phyloP scores from a whole-genome alignment of 2,888 invertebrate species.

The Chaitophorus viminalis region DNA sequence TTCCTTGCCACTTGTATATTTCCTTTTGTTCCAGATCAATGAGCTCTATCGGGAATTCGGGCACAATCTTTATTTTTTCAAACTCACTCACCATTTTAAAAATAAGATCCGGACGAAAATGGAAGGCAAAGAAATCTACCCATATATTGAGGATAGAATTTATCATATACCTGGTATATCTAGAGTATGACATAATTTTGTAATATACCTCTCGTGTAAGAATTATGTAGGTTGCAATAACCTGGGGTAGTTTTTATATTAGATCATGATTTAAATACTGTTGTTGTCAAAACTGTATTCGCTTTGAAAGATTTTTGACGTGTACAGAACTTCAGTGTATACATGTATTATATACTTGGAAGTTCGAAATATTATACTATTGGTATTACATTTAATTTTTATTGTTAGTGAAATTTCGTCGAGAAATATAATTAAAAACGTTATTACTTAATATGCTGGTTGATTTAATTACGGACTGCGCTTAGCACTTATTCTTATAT shows the following conservation, averaged over 20 bases:
- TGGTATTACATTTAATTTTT: background rate
- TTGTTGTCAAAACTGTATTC: background rate
- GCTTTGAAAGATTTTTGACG: background rate
- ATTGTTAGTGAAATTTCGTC: no score
- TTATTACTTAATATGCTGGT: no score
- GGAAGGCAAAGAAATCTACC: background rate
- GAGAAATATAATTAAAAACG: background rate
- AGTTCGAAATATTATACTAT: no score
- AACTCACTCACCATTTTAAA: conserved; percentile 29
- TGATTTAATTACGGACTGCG: background rate
- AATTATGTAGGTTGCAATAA: background rate
- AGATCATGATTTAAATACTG: background rate
- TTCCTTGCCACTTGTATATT: conserved; percentile 13
- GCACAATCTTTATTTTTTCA: conserved; percentile 24
- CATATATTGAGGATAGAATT: background rate
- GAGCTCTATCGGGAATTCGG: conserved; percentile 28
- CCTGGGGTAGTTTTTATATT: background rate
- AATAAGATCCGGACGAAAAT: background rate
- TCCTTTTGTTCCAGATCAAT: conserved; percentile 39
- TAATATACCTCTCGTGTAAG: background rate
- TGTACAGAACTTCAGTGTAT: no score
- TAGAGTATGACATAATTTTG: background rate
- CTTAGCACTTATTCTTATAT: background rate
- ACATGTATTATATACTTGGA: no score
- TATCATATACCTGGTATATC: background rate